Conservation (phyloP, 1,140 invertebrate species). For the Ruditapes philippinarum region DNA sequence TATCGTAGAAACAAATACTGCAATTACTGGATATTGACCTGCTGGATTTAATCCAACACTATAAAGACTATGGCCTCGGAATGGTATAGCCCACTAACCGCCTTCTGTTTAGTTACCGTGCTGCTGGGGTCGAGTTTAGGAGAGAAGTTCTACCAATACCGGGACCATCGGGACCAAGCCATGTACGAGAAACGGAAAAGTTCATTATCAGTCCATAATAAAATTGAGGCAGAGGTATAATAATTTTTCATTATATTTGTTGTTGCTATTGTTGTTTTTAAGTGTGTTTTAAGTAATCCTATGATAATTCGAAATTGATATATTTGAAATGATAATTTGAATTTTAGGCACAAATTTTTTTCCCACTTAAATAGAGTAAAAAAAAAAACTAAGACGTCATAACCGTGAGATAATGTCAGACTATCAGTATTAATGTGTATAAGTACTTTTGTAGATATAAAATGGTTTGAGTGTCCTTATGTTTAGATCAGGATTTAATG, state of each 20-base stretch:
- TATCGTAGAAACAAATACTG: slow-evolving; percentile 7
- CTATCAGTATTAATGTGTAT: too few species aligned
- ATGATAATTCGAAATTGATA: too few species aligned
- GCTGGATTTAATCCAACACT: slow-evolving; percentile 9
- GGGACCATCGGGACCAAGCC: slow-evolving; percentile 61
- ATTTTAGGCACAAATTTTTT: too few species aligned
- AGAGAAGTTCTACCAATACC: slow-evolving; percentile 57
- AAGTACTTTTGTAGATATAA: too few species aligned
- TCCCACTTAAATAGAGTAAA: too few species aligned
- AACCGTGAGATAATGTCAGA: too few species aligned
- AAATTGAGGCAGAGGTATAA: slow-evolving; percentile 59
- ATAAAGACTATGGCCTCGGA: slow-evolving; percentile 49
- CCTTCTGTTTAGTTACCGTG: slow-evolving; percentile 18
- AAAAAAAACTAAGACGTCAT: too few species aligned
- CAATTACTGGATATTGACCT: slow-evolving; percentile 36
- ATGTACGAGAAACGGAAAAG: slow-evolving; percentile 38
- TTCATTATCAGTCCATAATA: slow-evolving; percentile 46
- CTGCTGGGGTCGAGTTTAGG: slow-evolving; percentile 33
- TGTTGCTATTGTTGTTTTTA: too few species aligned
- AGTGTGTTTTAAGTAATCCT: too few species aligned
- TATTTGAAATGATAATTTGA: too few species aligned
- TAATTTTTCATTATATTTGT: not conserved
- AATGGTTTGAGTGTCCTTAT: too few species aligned
- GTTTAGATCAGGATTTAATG: too few species aligned
- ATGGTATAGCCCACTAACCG: slow-evolving; percentile 21